Percentiles rank a stretch among this genome's conserved stretches.
phyloP scores from a whole-genome alignment of 2,888 invertebrate species.

The Athetis lepigone region DNA sequence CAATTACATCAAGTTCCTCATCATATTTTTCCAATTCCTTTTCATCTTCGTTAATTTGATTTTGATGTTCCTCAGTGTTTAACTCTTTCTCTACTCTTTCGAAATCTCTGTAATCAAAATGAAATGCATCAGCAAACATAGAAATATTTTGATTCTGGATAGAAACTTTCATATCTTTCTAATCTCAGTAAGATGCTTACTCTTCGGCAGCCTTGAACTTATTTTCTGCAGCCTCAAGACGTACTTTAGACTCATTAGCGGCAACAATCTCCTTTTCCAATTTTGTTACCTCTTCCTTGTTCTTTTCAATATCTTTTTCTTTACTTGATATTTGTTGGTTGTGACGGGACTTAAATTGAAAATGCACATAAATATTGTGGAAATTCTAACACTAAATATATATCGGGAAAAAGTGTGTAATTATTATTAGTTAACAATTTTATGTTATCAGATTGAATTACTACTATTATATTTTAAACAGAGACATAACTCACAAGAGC shows the following conservation, averaged over 20 bases:
- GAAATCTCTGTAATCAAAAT: constrained; percentile 76
- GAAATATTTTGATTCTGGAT: not conserved
- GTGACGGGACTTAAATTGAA: constrained; percentile 87
- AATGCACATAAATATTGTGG: not conserved
- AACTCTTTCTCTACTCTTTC: constrained; percentile 84
- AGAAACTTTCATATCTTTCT: not conserved
- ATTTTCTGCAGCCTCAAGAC: constrained; percentile 87
- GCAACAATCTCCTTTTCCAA: constrained; percentile 90
- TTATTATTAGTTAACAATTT: no score
- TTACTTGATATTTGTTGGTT: constrained; percentile 92
- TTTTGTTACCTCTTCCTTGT: constrained; percentile 90
- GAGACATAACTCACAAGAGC: constrained; percentile 74
- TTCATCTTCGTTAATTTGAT: constrained; percentile 91
- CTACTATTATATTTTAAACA: no score
- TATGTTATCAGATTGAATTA: no score
- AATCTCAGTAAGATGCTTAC: constrained; percentile 77
- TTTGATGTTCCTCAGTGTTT: constrained; percentile 90
- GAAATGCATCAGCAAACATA: not conserved
- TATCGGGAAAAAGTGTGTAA: no score
- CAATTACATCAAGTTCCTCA: constrained; percentile 90
- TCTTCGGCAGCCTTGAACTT: constrained; percentile 86
- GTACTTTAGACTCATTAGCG: constrained; percentile 91
- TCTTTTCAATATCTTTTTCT: constrained; percentile 88
- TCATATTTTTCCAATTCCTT: constrained; percentile 91
- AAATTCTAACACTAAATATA: not conserved